A percentile compares a stretch with the other conserved stretches of the same genome.
Evolutionary conservation across 2,113 vertebrate genomes (phyloP).

Genomic region (Aptenodytes patagonicus): DNA sequence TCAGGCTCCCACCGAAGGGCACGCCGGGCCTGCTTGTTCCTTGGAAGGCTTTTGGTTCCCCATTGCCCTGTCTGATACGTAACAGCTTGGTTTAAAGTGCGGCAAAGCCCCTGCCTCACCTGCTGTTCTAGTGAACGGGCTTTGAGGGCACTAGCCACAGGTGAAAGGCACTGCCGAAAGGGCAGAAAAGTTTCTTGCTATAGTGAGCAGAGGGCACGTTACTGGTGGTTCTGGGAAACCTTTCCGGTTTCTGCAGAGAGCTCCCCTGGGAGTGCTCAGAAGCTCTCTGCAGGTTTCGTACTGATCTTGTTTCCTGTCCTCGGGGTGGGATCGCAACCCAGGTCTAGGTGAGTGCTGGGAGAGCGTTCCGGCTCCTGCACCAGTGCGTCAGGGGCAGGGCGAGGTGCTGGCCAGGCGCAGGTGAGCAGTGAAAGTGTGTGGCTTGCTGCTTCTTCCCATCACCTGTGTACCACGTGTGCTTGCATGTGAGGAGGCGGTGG

Average conservation of each 20-base stretch:
- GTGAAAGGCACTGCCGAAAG: neutral
- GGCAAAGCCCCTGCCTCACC: neutral
- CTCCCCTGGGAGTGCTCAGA: neutral
- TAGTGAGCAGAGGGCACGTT: neutral
- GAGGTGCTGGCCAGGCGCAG: neutral
- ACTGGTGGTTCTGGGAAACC: conserved; percentile 8
- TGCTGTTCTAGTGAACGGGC: neutral
- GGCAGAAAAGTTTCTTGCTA: neutral
- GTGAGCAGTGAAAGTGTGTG: neutral
- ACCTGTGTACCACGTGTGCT: neutral
- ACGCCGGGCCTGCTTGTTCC: conserved; percentile 13
- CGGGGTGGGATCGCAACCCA: neutral
- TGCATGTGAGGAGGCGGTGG: neutral
- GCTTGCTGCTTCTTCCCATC: neutral
- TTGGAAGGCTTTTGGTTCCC: neutral
- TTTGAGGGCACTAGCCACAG: neutral
- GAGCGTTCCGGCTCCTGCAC: neutral
- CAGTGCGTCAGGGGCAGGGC: neutral
- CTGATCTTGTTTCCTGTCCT: rapidly evolving
- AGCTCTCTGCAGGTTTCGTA: neutral
- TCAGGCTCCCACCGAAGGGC: conserved; percentile 77
- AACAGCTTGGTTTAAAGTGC: neutral
- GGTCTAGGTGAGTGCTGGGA: neutral
- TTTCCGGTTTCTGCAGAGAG: neutral
- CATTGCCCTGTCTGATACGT: neutral